Evolutionary conservation across 2,113 vertebrate species (phyloP), one percentile per base, ranked within the genome.

Genomic region (Ellobius talpinus): DNA sequence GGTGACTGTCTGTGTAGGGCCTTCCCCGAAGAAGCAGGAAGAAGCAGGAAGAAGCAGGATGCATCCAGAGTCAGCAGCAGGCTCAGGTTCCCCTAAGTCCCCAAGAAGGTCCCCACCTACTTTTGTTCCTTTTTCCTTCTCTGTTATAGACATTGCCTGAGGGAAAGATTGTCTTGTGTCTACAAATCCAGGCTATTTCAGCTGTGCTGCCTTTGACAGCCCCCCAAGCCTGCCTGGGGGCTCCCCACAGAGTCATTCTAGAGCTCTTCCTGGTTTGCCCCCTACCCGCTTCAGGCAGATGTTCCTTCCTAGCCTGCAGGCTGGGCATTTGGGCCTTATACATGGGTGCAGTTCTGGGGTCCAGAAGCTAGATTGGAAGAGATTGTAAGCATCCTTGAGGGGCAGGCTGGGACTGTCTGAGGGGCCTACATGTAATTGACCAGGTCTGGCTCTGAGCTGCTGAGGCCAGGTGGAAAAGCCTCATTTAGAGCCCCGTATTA

Each of bases 401-500:
- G 42, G 29, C 2, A 4, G 70, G 52, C 58, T 72, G 76, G 33
- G 78, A 79, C 76, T 21, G 24, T 72, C 78, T 47, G 50, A 65
- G 65, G 61, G 72, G 90, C 82, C 97, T 88, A 29, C 19, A 29
- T 91, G 81, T 97, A 93, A 98, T 97, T 96, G 95, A 92, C 88
- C n/a, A 66, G 91, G 58, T 91, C 87, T 85, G 85, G 76, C 95
- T 85, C 74, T 87, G 82, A 97, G 95, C 95, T 92, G 77, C 94
- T 65, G 90, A 76, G 93, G 90, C 92, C 9, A 63, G 87, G 95
- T 96, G 96, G 96, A 89, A 97, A 97, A 98, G 96, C 95, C 95
- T 97, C 96, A 85, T 97, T 96, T 95, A 96, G 94, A 97, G 97
- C 96, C 95, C 78, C 68, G 95, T 94, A 97, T 98, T 98, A 98